phyloP scores from a whole-genome alignment of 1,140 invertebrate species.

The Drosophila nebulosa region DNA sequence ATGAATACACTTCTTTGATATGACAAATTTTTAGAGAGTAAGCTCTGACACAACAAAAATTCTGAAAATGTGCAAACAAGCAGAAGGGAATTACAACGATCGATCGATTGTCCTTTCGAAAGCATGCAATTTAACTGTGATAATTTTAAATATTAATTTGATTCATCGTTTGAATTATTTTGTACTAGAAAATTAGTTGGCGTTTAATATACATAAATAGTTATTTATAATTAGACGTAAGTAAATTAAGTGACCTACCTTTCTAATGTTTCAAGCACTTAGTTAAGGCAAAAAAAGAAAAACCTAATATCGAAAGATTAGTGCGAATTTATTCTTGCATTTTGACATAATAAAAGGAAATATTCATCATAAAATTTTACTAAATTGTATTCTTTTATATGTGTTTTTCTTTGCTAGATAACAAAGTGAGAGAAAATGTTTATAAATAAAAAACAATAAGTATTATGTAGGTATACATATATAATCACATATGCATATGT shows the following conservation, averaged over 20 bases:
- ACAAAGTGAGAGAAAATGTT: conserved; percentile 33
- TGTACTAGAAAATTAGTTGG: conserved; percentile 58
- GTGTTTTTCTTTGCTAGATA: conserved; percentile 11
- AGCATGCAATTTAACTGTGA: conserved; percentile 78
- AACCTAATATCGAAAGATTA: background rate
- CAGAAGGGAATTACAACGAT: background rate
- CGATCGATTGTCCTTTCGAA: conserved; percentile 63
- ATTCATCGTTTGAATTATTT: conserved; percentile 52
- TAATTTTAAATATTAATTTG: conserved; percentile 65
- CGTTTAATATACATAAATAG: conserved; percentile 49
- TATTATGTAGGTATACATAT: conserved; percentile 27
- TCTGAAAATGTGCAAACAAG: background rate
- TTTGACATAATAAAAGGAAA: background rate
- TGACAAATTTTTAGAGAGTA: conserved; percentile 26
- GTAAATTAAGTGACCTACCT: conserved; percentile 29
- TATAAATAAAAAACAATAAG: conserved; percentile 34
- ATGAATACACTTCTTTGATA: conserved; percentile 57
- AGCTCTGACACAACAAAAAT: background rate
- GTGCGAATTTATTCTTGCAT: conserved; percentile 43
- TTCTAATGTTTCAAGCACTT: conserved; percentile 8
- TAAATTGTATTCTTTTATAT: conserved; percentile 20
- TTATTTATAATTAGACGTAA: conserved; percentile 53
- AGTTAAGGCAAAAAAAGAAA: conserved; percentile 4
- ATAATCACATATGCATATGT: conserved; percentile 6
- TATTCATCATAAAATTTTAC: conserved; percentile 29